Conservation (phyloP, 2,113 vertebrate genomes). For the Rhizomys pruinosus region DNA sequence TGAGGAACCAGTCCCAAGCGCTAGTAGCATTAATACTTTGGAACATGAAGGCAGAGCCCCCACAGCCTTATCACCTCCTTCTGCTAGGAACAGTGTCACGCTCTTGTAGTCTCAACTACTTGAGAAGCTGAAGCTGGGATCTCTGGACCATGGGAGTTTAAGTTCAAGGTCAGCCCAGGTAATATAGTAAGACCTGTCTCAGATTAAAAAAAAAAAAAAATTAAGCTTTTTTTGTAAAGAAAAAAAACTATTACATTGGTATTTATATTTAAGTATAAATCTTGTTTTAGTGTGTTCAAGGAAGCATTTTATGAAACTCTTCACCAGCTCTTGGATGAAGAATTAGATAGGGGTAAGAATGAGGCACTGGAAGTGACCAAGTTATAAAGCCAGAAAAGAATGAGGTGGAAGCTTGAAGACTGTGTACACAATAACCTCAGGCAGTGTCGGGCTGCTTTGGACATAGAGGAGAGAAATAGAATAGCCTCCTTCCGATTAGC, state of each 20-base stretch:
- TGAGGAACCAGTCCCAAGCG: background rate
- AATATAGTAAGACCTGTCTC: background rate
- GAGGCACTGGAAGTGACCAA: background rate
- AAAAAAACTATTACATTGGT: background rate
- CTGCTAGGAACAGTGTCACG: background rate
- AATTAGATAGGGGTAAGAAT: conserved; percentile 21
- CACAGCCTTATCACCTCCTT: background rate
- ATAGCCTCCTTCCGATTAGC: background rate
- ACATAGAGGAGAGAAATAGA: background rate
- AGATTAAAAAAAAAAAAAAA: background rate
- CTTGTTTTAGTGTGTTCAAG: background rate
- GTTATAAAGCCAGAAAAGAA: background rate
- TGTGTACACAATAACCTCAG: background rate
- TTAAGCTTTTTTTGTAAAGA: background rate
- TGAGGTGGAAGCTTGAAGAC: background rate
- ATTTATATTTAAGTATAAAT: background rate
- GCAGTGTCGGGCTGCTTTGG: background rate
- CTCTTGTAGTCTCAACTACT: background rate
- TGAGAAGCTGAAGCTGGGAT: background rate
- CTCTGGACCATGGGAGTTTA: background rate
- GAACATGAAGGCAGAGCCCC: background rate
- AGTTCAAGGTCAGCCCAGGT: background rate
- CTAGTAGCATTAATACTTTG: background rate
- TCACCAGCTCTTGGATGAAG: background rate
- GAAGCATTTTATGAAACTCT: conserved; percentile 17